These are phyloP conservation scores for Neostethus bicornis DNA, from an alignment of 2,797 vertebrate species.

Conservation along the genomic window DNA sequence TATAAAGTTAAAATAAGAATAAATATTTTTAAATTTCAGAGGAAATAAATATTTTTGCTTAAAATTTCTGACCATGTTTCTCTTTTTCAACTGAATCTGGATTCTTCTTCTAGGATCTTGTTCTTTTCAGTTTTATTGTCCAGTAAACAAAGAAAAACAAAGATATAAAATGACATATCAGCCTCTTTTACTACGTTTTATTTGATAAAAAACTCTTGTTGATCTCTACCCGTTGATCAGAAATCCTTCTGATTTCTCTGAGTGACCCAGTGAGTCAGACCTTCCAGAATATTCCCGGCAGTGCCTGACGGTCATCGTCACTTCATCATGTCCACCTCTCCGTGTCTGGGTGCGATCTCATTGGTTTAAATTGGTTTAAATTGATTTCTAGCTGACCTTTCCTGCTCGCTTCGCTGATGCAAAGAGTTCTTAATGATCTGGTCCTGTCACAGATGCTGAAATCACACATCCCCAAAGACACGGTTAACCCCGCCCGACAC, in stretches of 20 bases:
- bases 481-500: too few species aligned
- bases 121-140: neutral
- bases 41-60: too few species aligned
- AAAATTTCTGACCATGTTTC: too few species aligned
- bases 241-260: too few species aligned
- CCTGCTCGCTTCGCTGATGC: slow-evolving; percentile 48
- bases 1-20: too few species aligned
- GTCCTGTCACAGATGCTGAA: slow-evolving; percentile 79
- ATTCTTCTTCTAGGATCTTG: too few species aligned
- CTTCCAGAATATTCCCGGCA: slow-evolving; percentile 20
- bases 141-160: neutral
- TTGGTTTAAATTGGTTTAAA: too few species aligned
- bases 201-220: neutral
- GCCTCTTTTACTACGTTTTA: neutral
- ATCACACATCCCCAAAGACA: slow-evolving; percentile 59
- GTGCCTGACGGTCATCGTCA: slow-evolving; percentile 12
- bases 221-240: too few species aligned
- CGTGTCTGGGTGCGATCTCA: slow-evolving; percentile 49
- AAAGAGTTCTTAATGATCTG: slow-evolving; percentile 71
- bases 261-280: slow-evolving; percentile 20
- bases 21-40: too few species aligned
- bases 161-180: neutral
- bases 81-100: too few species aligned
- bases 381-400: slow-evolving; percentile 74
- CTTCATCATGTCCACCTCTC: slow-evolving; percentile 42